Evolutionary conservation across 64 coral and sea anemone species (phyloP).

Genomic region (Trachythela sp.): DNA sequence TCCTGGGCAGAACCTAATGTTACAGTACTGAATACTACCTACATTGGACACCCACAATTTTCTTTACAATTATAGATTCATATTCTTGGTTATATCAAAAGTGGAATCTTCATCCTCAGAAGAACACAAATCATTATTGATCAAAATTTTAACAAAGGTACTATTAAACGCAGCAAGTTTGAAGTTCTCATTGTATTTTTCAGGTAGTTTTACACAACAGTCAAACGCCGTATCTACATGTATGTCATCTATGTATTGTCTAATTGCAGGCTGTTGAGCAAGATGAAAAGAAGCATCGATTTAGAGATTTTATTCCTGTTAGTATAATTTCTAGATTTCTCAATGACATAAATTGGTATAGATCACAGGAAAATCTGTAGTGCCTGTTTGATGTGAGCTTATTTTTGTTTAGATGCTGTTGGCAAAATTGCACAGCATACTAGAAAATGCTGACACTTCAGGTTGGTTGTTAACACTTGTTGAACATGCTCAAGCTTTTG

Average conservation of each 20-base stretch:
- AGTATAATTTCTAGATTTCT: not conserved
- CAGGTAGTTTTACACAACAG: too few species aligned
- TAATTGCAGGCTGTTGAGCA: slow-evolving; percentile 37
- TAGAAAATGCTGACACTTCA: slow-evolving; percentile 94
- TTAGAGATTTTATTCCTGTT: slow-evolving; percentile 53
- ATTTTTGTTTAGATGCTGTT: slow-evolving; percentile 64
- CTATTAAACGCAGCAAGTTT: too few species aligned
- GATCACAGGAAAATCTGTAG: slow-evolving; percentile 23
- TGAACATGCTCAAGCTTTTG: too few species aligned
- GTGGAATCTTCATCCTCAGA: slow-evolving; percentile 59
- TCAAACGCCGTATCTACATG: not conserved
- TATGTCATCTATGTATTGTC: not conserved
- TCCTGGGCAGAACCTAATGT: too few species aligned
- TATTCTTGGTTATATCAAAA: slow-evolving; percentile 63
- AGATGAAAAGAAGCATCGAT: slow-evolving; percentile 44
- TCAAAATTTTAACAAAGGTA: slow-evolving; percentile 62
- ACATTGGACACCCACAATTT: not conserved
- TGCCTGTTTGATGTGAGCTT: too few species aligned
- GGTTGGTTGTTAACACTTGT: slow-evolving; percentile 24
- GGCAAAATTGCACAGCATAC: slow-evolving; percentile 78
- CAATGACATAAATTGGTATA: not conserved
- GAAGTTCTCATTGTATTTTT: too few species aligned
- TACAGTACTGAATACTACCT: too few species aligned
- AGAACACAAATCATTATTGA: slow-evolving; percentile 50
- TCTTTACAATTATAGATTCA: slow-evolving; percentile 27